phyloP scores from a whole-genome alignment of 2,888 invertebrate genomes.

The Helobdella robusta region DNA sequence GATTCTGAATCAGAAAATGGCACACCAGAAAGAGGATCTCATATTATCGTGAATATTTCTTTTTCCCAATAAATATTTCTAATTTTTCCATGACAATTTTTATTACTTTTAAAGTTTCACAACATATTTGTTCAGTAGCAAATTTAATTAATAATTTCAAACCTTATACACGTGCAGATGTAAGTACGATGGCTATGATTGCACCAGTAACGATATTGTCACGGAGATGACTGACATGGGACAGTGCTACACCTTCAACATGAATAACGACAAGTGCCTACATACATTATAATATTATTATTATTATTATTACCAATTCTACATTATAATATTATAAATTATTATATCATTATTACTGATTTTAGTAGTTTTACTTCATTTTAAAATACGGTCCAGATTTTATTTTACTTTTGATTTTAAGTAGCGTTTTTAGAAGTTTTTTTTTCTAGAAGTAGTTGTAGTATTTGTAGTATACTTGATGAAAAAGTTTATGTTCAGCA shows the following conservation, averaged over 20 bases:
- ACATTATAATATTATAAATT: no score
- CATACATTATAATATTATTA: no score
- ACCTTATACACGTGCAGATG: constrained; percentile 4
- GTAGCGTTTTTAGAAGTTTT: no score
- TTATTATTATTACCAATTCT: no score
- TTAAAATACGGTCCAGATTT: no score
- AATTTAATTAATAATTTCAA: neutral
- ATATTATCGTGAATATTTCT: constrained; percentile 17
- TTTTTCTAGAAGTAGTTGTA: no score
- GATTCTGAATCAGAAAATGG: constrained; percentile 5
- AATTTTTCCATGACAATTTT: neutral
- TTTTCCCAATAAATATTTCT: neutral
- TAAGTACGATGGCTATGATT: constrained; percentile 13
- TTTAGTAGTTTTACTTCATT: no score
- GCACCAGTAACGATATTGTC: constrained; percentile 2
- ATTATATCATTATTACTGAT: no score
- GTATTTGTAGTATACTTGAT: no score
- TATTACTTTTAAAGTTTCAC: neutral
- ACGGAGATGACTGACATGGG: constrained; percentile 28
- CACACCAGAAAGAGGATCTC: constrained; percentile 22
- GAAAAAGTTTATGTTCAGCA: no score
- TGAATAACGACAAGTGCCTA: neutral
- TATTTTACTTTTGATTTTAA: no score
- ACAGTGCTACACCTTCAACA: constrained; percentile 29
- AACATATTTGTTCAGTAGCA: neutral